A percentile compares a stretch with the other conserved stretches of the same genome.
phyloP scores from a whole-genome alignment of 2,113 vertebrate species.

The Globicephala melas region DNA sequence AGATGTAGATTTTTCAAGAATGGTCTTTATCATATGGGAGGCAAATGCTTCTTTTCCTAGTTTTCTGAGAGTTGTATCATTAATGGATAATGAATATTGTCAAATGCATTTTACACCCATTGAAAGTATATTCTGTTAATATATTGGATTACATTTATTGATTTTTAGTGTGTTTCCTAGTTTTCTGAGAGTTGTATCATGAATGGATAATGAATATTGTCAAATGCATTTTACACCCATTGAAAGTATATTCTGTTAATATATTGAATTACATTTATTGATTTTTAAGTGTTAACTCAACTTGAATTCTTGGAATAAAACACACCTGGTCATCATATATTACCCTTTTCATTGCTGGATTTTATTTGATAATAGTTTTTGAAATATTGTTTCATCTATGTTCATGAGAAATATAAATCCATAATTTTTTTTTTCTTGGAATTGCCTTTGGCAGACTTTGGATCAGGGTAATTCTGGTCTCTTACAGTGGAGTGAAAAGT shows the following conservation, averaged over 20 bases:
- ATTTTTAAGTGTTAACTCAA: background rate
- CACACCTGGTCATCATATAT: background rate
- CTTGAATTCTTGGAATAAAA: background rate
- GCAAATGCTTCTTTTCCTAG: background rate
- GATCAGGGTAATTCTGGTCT: background rate
- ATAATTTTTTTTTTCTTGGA: background rate
- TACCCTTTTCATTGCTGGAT: background rate
- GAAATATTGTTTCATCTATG: background rate
- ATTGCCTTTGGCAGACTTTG: background rate
- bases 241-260: background rate
- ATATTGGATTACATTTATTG: background rate
- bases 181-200: background rate
- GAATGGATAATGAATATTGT: background rate
- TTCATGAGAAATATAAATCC: background rate
- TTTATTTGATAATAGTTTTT: background rate
- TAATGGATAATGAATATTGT: background rate
- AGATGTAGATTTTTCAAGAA: background rate
- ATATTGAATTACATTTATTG: background rate
- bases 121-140: background rate
- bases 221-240: background rate
- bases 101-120: background rate
- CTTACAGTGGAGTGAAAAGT: background rate
- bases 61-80: background rate
- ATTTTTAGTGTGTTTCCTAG: background rate
- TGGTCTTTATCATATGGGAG: background rate